Evolutionary conservation across 2,113 vertebrate species (phyloP), one percentile per base, ranked within the genome.

Genomic region (Meleagris gallopavo): DNA sequence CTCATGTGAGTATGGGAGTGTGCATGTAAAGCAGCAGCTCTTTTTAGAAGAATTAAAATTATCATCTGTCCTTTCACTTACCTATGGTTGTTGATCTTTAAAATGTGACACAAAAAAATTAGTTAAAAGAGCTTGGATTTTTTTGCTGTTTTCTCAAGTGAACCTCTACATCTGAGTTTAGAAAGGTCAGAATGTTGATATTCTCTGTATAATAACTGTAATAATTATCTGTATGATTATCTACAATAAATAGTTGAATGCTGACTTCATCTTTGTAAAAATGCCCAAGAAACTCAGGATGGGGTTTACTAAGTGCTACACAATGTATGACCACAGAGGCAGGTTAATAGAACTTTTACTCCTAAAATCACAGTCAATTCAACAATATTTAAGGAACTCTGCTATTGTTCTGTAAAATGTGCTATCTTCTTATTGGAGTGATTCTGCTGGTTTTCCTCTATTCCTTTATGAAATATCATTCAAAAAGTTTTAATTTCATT

Each of bases 381-480:
- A 13, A 22, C 19, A n/a, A 38, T 30, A 43, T 54, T 64, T 78
- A 78, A 91, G 12, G 62, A 89, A 16, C 17, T 65, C n/a, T 22
- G 11, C 78, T 86, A 64, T 22, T 84, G 48, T 32, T 57, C 71
- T 89, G 36, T 32, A 76, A 87, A 89, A 72, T 54, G 13, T 34
- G 40, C 15, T 36, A 5, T 75, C 43, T 75, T 48, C 2, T 41
- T 80, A 27, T 36, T 54, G n/a, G 27, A 65, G 48, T 45, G 58
- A 55, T 86, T 66, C 54, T 70, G 64, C 25, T 94, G 57, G 3
- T 48, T 94, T 90, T 87, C 32, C 16, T 93, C 46, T 45, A 24
- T 65, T 89, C 40, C 45, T 88, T 92, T 88, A 91, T 92, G 82
- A 96, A 95, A 83, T 82, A 92, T 60, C 57, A 80, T 75, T 10